Evolutionary conservation across 2,113 vertebrate species (phyloP).

Genomic region (Muntiacus reevesi): DNA sequence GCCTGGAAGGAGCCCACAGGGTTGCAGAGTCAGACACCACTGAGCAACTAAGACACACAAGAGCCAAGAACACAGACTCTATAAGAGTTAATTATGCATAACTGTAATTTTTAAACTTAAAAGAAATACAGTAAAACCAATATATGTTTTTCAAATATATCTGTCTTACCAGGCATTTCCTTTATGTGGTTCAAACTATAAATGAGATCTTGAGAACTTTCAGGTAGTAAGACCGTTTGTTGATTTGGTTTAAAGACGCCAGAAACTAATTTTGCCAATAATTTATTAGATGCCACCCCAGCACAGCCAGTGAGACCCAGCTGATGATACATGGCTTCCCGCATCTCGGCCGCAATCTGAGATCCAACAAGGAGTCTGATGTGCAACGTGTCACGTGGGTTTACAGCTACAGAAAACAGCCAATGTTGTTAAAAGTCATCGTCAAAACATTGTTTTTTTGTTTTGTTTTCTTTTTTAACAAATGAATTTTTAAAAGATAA

Average conservation of each 20-base stretch:
- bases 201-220: conserved; percentile 83
- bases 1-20: background rate
- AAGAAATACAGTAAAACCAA: background rate
- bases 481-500: background rate
- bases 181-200: conserved; percentile 78
- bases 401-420: conserved; percentile 75
- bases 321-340: conserved; percentile 78
- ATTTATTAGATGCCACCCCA: conserved; percentile 89
- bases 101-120: conserved; percentile 15
- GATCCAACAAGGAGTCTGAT: conserved; percentile 84
- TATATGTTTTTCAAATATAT: background rate
- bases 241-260: conserved; percentile 93
- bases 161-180: conserved; percentile 86
- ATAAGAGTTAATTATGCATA: background rate
- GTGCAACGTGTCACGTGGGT: conserved; percentile 72
- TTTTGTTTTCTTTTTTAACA: background rate
- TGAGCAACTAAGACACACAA: background rate
- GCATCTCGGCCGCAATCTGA: conserved; percentile 87
- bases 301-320: conserved; percentile 90
- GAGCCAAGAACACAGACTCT: background rate
- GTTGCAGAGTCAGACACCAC: background rate
- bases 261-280: conserved; percentile 90
- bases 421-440: background rate
- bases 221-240: conserved; percentile 89
- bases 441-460: background rate